Conservation (phyloP, 1,140 invertebrate species). For the Carcinoscorpius rotundicauda region DNA sequence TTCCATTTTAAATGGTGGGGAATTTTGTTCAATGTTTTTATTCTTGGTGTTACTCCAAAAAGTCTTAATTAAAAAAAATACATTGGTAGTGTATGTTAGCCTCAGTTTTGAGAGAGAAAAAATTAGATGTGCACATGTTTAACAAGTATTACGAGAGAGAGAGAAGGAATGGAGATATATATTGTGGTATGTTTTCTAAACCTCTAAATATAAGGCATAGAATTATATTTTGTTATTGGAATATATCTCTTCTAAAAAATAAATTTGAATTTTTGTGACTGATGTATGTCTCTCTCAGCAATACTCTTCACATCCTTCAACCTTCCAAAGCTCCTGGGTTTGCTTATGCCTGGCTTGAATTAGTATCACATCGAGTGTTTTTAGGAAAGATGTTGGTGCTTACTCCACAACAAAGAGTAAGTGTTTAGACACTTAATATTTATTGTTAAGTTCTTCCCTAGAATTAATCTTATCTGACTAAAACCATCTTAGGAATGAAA, state of each 20-base stretch:
- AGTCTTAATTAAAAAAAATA: too few species aligned
- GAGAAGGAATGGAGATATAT: too few species aligned
- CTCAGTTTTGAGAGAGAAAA: too few species aligned
- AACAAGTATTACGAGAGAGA: too few species aligned
- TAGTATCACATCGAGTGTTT: slow-evolving; percentile 91
- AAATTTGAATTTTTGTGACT: not conserved
- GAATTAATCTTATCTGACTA: not conserved
- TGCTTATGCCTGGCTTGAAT: slow-evolving; percentile 94
- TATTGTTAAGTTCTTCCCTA: not conserved
- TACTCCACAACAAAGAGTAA: slow-evolving; percentile 51
- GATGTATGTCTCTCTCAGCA: slow-evolving; percentile 37
- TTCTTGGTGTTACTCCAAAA: too few species aligned
- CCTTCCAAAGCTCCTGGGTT: slow-evolving; percentile 95
- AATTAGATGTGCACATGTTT: too few species aligned
- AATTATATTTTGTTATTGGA: too few species aligned
- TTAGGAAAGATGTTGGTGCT: slow-evolving; percentile 84
- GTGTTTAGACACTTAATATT: slow-evolving; percentile 9
- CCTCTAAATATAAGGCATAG: too few species aligned
- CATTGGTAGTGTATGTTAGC: too few species aligned
- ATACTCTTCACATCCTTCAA: slow-evolving; percentile 77
- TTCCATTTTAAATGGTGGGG: too few species aligned
- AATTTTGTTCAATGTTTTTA: too few species aligned
- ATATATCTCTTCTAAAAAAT: not conserved
- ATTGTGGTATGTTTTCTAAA: too few species aligned
- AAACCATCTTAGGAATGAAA: not conserved